Base-by-base conservation (phyloP, 2,113 vertebrate genomes). In the Chloebia gouldiae region DNA sequence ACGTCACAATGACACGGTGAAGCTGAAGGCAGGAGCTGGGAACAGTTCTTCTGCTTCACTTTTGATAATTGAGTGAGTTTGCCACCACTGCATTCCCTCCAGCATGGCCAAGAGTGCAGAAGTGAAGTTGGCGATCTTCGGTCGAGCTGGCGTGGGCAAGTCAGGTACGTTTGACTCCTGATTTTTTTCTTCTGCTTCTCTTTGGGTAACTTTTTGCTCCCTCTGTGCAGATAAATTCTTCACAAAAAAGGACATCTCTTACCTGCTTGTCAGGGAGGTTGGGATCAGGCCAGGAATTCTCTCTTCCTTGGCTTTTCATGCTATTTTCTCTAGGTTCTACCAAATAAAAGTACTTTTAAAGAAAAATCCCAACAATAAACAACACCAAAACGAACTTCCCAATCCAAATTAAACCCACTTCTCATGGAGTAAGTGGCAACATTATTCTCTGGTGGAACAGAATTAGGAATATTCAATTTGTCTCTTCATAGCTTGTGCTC, bases 41-140 rank as follows among this genome's bases (percentile, higher is more conserved):
- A 91, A 73, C 37, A 2, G 72, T 87, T 89, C 45, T 86, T 88
- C 69, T 82, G 68, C 91, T 76, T 66, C 88, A 53, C 50, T 86
- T 76, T 39, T 77, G 85, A 33, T 44, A 50, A 65, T 1, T 13
- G 66, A 76, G 80, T 35, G 91, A 91, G 66, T 77, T 77, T 73
- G 64, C 92, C 21, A 7, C 37, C 56, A 1, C 40, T 44, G 54
- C 2, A 0, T 42, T 54, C 40, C 39, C 82, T 20, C 56, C 95
- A 81, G 65, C 94, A 99, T 99, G 99, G 99, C 99, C 65, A 99
- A 99, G 94, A 99, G 98, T 4, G 97, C 99, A 11, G 99, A 99
- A 96, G 99, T 99, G 96, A 99, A 99, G 92, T 68, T 99, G 95
- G 99, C 99, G 0, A 98, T 99, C 91, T 99, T 99, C 53, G 99